phyloP scores from a whole-genome alignment of 2,113 vertebrate species.

The Strigops habroptila region DNA sequence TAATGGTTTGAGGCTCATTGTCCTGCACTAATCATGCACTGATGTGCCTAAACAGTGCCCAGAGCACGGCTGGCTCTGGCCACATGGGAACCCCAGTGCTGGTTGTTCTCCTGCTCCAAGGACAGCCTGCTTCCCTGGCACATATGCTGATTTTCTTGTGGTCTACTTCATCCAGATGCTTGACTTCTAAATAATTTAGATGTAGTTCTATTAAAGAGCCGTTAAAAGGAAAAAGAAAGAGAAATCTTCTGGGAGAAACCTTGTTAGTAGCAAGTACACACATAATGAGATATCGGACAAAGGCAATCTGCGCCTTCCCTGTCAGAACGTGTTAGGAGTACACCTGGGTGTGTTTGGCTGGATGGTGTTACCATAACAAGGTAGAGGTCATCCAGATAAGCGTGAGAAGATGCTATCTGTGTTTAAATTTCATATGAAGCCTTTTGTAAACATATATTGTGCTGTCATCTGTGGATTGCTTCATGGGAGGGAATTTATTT shows the following conservation, averaged over 20 bases:
- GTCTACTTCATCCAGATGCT: not conserved
- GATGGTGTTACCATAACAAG: not conserved
- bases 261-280: not conserved
- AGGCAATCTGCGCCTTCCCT: not conserved
- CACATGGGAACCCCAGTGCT: rapidly evolving
- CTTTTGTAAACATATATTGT: not conserved
- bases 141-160: not conserved
- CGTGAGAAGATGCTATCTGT: not conserved
- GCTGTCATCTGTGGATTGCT: not conserved
- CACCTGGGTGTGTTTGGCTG: not conserved
- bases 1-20: not conserved
- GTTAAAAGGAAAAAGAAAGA: constrained; percentile 12
- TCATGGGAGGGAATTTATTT: not conserved
- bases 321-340: not conserved
- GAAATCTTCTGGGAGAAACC: not conserved
- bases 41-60: not conserved
- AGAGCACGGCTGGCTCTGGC: not conserved
- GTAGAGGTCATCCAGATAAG: not conserved
- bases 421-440: not conserved
- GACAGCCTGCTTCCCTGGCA: not conserved
- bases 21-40: rapidly evolving
- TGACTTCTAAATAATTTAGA: constrained; percentile 46
- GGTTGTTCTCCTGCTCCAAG: not conserved
- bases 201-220: constrained; percentile 33
- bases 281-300: not conserved